Evolutionary conservation across 1,140 invertebrate genomes (phyloP).

Genomic region (Apis cerana): DNA sequence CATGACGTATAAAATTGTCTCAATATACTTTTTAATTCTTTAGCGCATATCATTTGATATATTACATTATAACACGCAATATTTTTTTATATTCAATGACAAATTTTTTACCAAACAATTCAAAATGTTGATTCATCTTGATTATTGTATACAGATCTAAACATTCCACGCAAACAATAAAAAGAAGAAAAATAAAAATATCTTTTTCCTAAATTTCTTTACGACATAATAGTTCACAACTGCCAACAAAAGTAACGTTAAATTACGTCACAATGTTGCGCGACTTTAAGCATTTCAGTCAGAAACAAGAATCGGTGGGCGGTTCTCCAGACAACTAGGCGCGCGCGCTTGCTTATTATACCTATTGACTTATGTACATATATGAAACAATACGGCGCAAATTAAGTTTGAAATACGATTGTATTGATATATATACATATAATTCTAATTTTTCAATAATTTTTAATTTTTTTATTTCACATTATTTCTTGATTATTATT

Average conservation of each 20-base stretch:
- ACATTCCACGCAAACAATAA: background rate
- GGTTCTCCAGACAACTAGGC: conserved; percentile 12
- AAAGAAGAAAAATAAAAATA: background rate
- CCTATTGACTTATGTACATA: background rate
- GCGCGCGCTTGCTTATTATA: conserved; percentile 3
- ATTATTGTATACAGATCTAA: background rate
- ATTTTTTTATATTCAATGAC: background rate
- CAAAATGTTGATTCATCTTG: background rate
- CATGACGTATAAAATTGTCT: too few relatives aligned
- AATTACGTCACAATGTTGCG: background rate
- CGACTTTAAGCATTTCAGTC: background rate
- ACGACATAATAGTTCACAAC: background rate
- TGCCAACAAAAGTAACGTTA: background rate
- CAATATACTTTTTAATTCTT: background rate
- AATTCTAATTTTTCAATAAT: too few relatives aligned
- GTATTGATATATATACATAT: too few relatives aligned
- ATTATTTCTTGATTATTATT: too few relatives aligned
- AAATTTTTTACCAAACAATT: too few relatives aligned
- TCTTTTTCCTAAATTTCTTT: background rate
- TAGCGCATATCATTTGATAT: background rate
- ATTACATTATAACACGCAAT: background rate
- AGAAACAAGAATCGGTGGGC: background rate
- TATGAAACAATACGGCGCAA: background rate
- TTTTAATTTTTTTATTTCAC: too few relatives aligned
- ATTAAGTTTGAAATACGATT: too few relatives aligned